These are phyloP conservation scores for Liodrosophila aerea DNA, from an alignment of 2,888 invertebrate species.

Conservation along the genomic window DNA sequence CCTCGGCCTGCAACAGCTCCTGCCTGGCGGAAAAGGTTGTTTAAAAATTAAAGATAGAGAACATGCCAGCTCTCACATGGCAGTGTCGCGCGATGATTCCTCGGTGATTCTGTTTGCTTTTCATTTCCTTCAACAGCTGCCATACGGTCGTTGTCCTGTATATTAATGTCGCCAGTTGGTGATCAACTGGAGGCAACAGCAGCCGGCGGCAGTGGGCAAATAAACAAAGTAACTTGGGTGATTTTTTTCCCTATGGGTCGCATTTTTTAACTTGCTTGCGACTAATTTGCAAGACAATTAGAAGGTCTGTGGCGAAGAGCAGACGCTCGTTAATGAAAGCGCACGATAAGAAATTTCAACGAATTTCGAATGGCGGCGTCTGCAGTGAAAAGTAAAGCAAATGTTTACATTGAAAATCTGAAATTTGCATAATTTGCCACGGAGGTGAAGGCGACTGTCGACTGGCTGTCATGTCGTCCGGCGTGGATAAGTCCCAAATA, in stretches of 20 bases:
- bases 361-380: constrained; percentile 65
- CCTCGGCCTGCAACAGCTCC: constrained; percentile 71
- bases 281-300: constrained; percentile 81
- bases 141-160: constrained; percentile 54
- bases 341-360: constrained; percentile 73
- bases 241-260: constrained; percentile 28
- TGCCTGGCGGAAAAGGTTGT: constrained; percentile 60
- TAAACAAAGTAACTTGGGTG: constrained; percentile 46
- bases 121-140: constrained; percentile 74
- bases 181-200: constrained; percentile 25
- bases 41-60: constrained; percentile 50
- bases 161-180: constrained; percentile 38
- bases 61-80: constrained; percentile 18
- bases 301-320: constrained; percentile 67
- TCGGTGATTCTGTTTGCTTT: constrained; percentile 61
- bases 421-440: constrained; percentile 81
- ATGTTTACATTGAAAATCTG: constrained; percentile 81
- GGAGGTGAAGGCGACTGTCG: constrained; percentile 23
- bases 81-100: constrained; percentile 13
- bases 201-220: constrained; percentile 43
- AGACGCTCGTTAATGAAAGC: constrained; percentile 78
- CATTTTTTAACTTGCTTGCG: constrained; percentile 48
- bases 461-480: constrained; percentile 41
- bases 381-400: constrained; percentile 78
- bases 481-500: constrained; percentile 59